phyloP scores from a whole-genome alignment of 2,797 vertebrate species.

The Pseudotriccus pelzelni region DNA sequence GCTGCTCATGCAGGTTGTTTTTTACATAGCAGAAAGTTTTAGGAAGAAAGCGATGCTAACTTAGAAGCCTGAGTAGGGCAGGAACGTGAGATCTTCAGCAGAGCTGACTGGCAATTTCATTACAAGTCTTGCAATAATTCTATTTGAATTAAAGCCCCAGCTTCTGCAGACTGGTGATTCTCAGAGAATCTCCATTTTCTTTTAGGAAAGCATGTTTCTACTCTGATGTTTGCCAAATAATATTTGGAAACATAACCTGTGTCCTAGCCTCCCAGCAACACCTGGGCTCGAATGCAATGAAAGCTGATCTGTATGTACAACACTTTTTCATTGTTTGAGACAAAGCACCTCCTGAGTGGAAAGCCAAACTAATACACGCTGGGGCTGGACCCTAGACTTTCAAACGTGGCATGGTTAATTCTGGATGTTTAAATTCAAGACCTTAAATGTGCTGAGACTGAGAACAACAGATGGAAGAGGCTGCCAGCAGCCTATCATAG shows the following conservation, averaged over 20 bases:
- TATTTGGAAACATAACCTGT: background rate
- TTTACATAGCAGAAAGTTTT: background rate
- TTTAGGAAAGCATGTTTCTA: background rate
- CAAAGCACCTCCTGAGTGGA: background rate
- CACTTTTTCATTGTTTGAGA: background rate
- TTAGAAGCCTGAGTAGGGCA: background rate
- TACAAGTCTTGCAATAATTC: background rate
- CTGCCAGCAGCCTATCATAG: background rate
- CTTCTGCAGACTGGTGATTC: background rate
- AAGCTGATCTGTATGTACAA: background rate
- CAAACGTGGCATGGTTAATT: background rate
- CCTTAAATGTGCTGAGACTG: background rate
- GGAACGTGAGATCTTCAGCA: background rate
- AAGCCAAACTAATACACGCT: background rate
- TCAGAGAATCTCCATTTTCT: background rate
- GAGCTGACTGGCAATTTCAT: background rate
- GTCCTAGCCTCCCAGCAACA: background rate
- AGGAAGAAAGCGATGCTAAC: background rate
- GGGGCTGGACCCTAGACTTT: background rate
- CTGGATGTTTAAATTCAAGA: background rate
- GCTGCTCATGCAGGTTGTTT: background rate
- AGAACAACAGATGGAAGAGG: background rate
- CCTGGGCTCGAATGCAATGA: background rate
- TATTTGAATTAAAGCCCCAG: conserved; percentile 24
- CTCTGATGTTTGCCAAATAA: background rate